Conservation (phyloP, 2,888 invertebrate genomes). For the Erebia epiphron region DNA sequence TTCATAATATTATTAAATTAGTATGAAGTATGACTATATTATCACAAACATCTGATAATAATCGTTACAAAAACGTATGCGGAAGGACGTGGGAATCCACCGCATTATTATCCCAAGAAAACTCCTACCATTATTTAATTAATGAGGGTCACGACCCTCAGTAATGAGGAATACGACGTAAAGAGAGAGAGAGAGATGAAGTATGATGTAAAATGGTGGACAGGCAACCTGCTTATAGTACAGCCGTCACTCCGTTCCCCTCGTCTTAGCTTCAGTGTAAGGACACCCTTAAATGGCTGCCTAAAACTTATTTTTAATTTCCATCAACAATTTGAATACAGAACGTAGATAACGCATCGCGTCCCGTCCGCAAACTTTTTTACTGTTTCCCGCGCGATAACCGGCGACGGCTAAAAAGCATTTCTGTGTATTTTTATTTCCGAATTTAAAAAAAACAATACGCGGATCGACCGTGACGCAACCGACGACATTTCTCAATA, state of each 20-base stretch:
- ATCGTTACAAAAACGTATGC: too few relatives aligned
- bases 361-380: slow-evolving; percentile 59
- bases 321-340: slow-evolving; percentile 62
- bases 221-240: not conserved
- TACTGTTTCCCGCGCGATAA: slow-evolving; percentile 67
- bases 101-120: too few relatives aligned
- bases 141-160: too few relatives aligned
- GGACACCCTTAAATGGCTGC: not conserved
- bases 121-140: too few relatives aligned
- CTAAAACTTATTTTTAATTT: slow-evolving; percentile 12
- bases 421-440: slow-evolving; percentile 70
- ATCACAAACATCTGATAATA: too few relatives aligned
- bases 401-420: slow-evolving; percentile 76
- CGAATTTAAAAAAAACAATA: slow-evolving; percentile 56
- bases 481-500: slow-evolving; percentile 74
- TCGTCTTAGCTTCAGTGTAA: not conserved
- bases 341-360: slow-evolving; percentile 55
- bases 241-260: not conserved
- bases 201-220: too few relatives aligned
- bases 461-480: slow-evolving; percentile 61
- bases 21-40: too few relatives aligned
- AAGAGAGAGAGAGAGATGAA: too few relatives aligned
- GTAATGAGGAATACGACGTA: too few relatives aligned
- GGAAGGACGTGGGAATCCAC: too few relatives aligned
- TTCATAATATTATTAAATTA: too few relatives aligned